These are phyloP conservation scores for Schizaphis graminum DNA, from an alignment of 2,888 invertebrate species.

Conservation along the genomic window DNA sequence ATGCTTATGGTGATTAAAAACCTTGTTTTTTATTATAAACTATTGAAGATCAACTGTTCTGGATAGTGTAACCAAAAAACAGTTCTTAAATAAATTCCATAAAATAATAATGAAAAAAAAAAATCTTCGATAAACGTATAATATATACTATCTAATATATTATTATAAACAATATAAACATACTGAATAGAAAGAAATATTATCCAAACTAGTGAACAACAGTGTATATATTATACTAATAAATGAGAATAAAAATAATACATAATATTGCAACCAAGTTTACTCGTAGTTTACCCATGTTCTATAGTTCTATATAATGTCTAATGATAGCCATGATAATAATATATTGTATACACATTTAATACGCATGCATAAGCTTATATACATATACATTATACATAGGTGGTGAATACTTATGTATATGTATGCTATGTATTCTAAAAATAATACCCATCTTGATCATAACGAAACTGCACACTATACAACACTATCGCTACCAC, in stretches of 20 bases:
- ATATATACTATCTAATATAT: neutral
- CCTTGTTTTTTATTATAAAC: constrained; percentile 34
- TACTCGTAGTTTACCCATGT: neutral
- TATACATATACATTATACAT: constrained; percentile 20
- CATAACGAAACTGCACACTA: constrained; percentile 21
- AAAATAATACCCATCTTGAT: constrained; percentile 53
- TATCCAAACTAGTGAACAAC: neutral
- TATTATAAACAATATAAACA: neutral
- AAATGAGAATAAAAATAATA: neutral
- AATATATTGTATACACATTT: constrained; percentile 39
- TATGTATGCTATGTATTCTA: constrained; percentile 49
- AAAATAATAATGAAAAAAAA: neutral
- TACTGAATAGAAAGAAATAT: neutral
- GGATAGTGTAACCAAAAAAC: constrained; percentile 43
- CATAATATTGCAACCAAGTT: neutral
- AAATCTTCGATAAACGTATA: neutral
- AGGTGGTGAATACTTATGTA: constrained; percentile 7
- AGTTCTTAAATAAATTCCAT: neutral
- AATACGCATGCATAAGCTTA: neutral
- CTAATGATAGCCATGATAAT: constrained; percentile 9
- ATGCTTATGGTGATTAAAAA: constrained; percentile 43
- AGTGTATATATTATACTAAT: neutral
- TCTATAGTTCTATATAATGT: neutral
- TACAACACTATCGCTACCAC: constrained; percentile 29
- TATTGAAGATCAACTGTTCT: constrained; percentile 30